phyloP scores from a whole-genome alignment of 1,140 invertebrate species.

The Meteorus sp. region DNA sequence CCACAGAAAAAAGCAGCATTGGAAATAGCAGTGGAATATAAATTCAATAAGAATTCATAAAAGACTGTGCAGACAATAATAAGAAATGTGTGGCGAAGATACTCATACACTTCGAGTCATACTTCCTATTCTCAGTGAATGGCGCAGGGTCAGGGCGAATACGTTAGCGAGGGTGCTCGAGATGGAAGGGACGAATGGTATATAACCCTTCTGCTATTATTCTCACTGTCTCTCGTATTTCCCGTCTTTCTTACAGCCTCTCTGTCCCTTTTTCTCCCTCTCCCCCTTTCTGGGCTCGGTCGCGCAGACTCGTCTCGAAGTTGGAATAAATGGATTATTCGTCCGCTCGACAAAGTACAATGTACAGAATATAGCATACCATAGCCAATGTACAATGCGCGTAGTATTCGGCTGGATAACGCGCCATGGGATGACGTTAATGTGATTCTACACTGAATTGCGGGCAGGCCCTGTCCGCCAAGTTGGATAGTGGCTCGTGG shows the following conservation, averaged over 20 bases:
- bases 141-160: too few species aligned
- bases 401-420: constrained; percentile 49
- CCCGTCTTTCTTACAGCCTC: too few species aligned
- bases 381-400: constrained; percentile 43
- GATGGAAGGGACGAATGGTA: background rate
- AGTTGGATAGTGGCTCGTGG: constrained; percentile 38
- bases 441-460: constrained; percentile 50
- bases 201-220: constrained; percentile 13
- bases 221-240: background rate
- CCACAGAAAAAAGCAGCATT: too few species aligned
- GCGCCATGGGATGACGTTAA: constrained; percentile 47
- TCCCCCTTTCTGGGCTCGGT: constrained; percentile 19
- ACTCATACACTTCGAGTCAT: too few species aligned
- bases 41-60: too few species aligned
- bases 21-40: too few species aligned
- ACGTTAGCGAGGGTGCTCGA: too few species aligned
- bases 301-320: constrained; percentile 38
- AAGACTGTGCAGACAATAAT: too few species aligned
- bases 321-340: constrained; percentile 57
- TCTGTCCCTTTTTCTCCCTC: constrained; percentile 2
- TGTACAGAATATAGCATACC: constrained; percentile 21
- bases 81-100: too few species aligned
- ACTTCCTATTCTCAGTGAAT: too few species aligned
- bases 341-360: constrained; percentile 34
- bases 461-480: constrained; percentile 41